Evolutionary conservation across 2,888 invertebrate genomes (phyloP), one percentile per base, ranked within the genome.

Genomic region (Pristionchus japonicus): DNA sequence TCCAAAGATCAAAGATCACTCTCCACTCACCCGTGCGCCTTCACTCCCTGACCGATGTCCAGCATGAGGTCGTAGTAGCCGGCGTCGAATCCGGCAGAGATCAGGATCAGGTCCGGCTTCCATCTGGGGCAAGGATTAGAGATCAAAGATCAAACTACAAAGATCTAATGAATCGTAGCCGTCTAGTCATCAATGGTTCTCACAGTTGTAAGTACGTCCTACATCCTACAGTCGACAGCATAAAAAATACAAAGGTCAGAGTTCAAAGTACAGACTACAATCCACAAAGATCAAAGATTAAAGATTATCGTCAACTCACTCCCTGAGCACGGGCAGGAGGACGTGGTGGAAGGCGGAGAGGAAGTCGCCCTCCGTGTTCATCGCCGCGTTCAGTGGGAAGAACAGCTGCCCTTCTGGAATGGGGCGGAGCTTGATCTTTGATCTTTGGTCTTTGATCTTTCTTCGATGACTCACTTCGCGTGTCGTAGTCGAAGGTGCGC

Each of bases 71-170:
- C 92, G 82, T 88, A 91, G 88, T 91, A 92, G 49, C 98, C 98
- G 37, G 98, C 98, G 95, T 99, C 99, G 95, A 99, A 99, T 89
- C 99, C 99, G 93, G 98, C 97, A 86, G 98, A 98, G 89, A 99
- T 98, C 91, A 99, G 96, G 90, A 99, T 97, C 37, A 92, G 52
- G 83, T 91, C 88, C 1, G 89, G 88, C 31, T 80, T 74, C 91
- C 95, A 95, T 94, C 95, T 94, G 89, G 94, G 94, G 88, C 4
- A 61, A 94, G 94, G 95, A 96, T 96, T 57, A 77, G 34, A 23
- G 43, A 77, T n/a, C 43, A 77, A 77, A 43, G 7, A 57, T 15
- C 52, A 57, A 57, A 23, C 52, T 23, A 15, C 52, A 64, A n/a
- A n/a, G n/a, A n/a, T n/a, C n/a, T n/a, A n/a, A n/a, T n/a, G n/a